Evolutionary conservation across 2,888 invertebrate genomes (phyloP), one percentile per base, ranked within the genome.

Genomic region (Acheta domesticus): DNA sequence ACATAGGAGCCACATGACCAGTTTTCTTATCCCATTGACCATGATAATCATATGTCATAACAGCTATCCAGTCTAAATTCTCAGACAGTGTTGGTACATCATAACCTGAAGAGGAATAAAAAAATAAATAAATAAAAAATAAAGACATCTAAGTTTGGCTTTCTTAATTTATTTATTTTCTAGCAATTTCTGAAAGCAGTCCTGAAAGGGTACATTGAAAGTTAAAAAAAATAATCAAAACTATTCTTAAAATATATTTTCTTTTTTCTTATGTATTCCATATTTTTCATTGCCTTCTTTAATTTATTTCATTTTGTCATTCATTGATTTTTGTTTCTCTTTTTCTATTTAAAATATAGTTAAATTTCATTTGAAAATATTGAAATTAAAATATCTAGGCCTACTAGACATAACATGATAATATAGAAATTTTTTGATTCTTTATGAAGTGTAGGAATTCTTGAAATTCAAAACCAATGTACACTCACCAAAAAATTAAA

Each of bases 11-110:
- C 4, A 96, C 93, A 85, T 97, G 96, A 0, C 96, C 96, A 0
- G 96, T 96, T 83, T 92, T 92, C 86, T 95, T 94, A 84, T 96
- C 96, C 96, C 96, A 96, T 84, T 96, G 95, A 0, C 96, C 96
- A 84, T 96, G 96, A 85, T 93, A 96, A 85, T 97, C 96, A 85
- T 96, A 96, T 0, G 94, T 91, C 96, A 97, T 96, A 0, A 97
- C 92, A 0, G 96, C 92, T 82, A 97, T 95, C 95, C 96, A 96
- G 86, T 96, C 95, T 81, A 96, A 89, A 85, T 95, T 92, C 81
- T 89, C 88, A 0, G 94, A 91, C n/a, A 96, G 85, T 0, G 89
- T 86, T 0, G 93, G 91, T 0, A 96, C 93, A 84, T 96, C 93
- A 85, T 96, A 96, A 0, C 96, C 87, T 86, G 81, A 21, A 21